Evolutionary conservation across 2,113 vertebrate genomes (phyloP), one percentile per base, ranked within the genome.

Genomic region (Aepyceros melampus): DNA sequence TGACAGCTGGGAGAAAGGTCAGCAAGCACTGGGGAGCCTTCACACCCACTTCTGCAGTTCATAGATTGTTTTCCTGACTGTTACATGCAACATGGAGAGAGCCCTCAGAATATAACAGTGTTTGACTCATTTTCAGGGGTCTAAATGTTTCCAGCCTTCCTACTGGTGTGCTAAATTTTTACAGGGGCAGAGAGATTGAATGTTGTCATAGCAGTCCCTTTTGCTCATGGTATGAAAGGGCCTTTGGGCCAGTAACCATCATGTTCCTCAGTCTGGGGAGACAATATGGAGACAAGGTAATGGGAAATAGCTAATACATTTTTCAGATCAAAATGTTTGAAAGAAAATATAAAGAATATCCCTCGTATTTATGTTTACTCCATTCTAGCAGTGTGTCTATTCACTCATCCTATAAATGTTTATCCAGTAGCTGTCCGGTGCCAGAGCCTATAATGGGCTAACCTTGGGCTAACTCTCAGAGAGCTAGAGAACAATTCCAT

Each of bases 41-140:
- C 56, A 94, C 89, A 40, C 40, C n/a, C 97, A 99, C 99, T 98
- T 99, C 99, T 99, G 99, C 60, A 99, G 87, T 36, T 99, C 99
- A 23, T 33, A 31, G 16, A 99, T 98, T 9, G 98, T 99, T 89
- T 99, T 99, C 97, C 99, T 99, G 93, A 99, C 97, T 96, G 98
- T 99, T 56, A 99, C 94, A 92, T 99, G 98, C n/a, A 99, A 82
- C 95, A 99, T 7, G 84, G 98, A 99, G 95, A 99, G 96, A 99
- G 97, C 85, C 99, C 99, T 99, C 97, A 99, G 90, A 98, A 91
- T 62, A 99, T 17, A 31, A 99, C 98, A 5, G 82, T 96, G 31
- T 97, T 88, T 0, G 98, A 97, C 43, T 99, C 96, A 60, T 96
- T 98, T 82, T 98, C 97, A 36, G 99, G 97, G 16, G 99, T 99